phyloP scores from a whole-genome alignment of 2,113 vertebrate species.

The Aegypius monachus region DNA sequence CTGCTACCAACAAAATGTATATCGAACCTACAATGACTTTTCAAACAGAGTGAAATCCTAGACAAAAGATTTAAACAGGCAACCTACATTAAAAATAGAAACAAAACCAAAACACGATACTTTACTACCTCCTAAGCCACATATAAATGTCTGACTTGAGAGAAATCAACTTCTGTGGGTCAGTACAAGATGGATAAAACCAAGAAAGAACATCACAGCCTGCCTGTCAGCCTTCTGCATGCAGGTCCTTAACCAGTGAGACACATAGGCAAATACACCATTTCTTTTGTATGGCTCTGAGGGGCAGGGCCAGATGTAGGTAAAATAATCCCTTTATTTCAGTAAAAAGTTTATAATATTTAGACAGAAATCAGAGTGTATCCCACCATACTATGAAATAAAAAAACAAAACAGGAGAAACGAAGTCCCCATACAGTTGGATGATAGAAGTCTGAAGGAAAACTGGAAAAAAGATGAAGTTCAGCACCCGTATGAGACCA shows the following conservation, averaged over 20 bases:
- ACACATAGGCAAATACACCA: accelerated
- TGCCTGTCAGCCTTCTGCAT: neutral
- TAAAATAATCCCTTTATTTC: neutral
- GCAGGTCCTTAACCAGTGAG: neutral
- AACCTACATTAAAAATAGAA: neutral
- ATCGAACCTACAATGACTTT: neutral
- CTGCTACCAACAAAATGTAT: neutral
- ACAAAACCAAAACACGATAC: neutral
- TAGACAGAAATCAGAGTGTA: neutral
- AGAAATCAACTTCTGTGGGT: neutral
- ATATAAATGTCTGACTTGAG: neutral
- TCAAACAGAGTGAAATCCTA: neutral
- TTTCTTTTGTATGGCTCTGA: neutral
- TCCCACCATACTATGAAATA: accelerated
- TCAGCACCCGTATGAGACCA: neutral
- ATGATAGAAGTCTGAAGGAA: neutral
- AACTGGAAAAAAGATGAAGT: neutral
- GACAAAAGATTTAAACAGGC: neutral
- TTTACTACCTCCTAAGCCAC: neutral
- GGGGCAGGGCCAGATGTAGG: accelerated
- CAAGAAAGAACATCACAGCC: neutral
- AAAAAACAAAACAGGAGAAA: neutral
- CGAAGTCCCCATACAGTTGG: neutral
- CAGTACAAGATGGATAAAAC: neutral
- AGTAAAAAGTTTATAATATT: neutral